Evolutionary conservation across 1,140 invertebrate genomes (phyloP).

Genomic region (Riptortus pedestris): DNA sequence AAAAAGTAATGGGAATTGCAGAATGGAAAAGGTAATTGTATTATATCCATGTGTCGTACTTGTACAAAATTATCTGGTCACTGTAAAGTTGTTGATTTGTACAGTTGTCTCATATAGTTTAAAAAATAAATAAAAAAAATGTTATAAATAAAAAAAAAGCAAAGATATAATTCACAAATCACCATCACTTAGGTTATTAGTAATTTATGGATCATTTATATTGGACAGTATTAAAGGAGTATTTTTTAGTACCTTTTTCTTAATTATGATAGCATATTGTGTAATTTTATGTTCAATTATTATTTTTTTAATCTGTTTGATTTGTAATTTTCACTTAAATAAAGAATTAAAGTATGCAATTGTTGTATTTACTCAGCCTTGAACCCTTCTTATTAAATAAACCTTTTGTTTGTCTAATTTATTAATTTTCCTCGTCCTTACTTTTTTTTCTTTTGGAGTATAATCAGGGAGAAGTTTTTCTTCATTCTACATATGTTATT

Average conservation of each 20-base stretch:
- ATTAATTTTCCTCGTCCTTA: too few relatives aligned
- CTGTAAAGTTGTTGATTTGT: background rate
- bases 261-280: background rate
- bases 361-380: too few relatives aligned
- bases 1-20: too few relatives aligned
- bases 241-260: background rate
- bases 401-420: too few relatives aligned
- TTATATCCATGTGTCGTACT: background rate
- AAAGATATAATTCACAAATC: background rate
- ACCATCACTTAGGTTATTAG: slow-evolving; percentile 9
- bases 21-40: too few relatives aligned
- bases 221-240: slow-evolving; percentile 5
- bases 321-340: slow-evolving; percentile 15
- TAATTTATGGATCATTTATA: background rate
- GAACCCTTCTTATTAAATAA: too few relatives aligned
- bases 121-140: background rate
- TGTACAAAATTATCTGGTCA: background rate
- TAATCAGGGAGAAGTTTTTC: too few relatives aligned
- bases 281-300: background rate
- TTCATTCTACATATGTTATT: too few relatives aligned
- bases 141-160: background rate
- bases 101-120: background rate
- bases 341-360: slow-evolving; percentile 6
- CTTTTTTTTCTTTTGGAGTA: too few relatives aligned
- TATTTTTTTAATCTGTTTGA: slow-evolving; percentile 1